Conservation (phyloP, 2,113 vertebrate species). For the Callocephalon fimbriatum region DNA sequence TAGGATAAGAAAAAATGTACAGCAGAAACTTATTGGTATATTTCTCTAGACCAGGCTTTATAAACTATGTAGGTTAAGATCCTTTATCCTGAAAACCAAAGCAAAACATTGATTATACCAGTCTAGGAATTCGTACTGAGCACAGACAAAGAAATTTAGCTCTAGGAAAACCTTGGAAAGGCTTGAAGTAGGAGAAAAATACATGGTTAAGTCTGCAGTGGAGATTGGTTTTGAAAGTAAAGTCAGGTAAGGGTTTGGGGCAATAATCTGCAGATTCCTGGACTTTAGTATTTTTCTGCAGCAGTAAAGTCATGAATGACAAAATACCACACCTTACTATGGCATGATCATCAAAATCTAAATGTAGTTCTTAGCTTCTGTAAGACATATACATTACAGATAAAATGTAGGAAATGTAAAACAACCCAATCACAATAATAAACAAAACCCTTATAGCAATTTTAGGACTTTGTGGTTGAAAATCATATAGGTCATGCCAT, state of each 20-base stretch:
- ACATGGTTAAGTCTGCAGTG: background rate
- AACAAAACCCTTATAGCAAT: background rate
- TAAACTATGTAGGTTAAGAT: background rate
- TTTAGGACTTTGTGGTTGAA: background rate
- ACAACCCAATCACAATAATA: background rate
- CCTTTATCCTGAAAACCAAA: background rate
- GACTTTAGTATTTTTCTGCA: background rate
- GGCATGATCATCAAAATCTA: background rate
- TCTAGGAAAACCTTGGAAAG: background rate
- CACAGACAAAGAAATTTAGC: background rate
- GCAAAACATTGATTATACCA: background rate
- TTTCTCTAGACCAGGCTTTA: background rate
- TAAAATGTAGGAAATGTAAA: background rate
- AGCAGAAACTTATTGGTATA: background rate
- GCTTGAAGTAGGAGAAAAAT: background rate
- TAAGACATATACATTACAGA: background rate
- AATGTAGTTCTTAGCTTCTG: background rate
- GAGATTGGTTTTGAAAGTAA: background rate
- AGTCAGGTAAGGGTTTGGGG: background rate
- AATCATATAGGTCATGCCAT: background rate
- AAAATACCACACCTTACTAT: background rate
- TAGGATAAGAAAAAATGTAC: background rate
- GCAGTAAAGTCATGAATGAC: background rate
- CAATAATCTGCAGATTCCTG: background rate
- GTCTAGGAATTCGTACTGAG: background rate